A percentile compares a stretch with the other conserved stretches of the same genome.
Conservation (phyloP, 2,113 vertebrate genomes). For the Mionectes macconnelli region DNA sequence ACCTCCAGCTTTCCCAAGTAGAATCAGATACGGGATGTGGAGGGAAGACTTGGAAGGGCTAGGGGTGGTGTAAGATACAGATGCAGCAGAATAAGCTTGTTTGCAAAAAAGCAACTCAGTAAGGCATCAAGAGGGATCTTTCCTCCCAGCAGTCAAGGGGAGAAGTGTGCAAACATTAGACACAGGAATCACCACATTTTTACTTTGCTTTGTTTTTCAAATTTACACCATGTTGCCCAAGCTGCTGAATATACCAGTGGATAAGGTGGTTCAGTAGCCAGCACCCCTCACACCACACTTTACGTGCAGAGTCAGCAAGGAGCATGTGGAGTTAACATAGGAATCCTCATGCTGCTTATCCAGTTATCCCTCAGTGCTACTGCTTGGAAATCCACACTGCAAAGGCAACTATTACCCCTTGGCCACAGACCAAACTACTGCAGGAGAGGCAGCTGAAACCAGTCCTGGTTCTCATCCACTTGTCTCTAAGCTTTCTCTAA, state of each 20-base stretch:
- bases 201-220: neutral
- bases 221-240: neutral
- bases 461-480: neutral
- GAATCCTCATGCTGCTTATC: neutral
- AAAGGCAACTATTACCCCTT: neutral
- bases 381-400: neutral
- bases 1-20: neutral
- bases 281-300: neutral
- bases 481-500: neutral
- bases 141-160: neutral
- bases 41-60: neutral
- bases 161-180: neutral
- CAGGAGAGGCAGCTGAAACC: neutral
- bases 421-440: neutral
- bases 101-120: neutral
- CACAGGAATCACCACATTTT: neutral
- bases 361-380: neutral
- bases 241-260: neutral
- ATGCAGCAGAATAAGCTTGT: neutral
- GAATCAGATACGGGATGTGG: neutral
- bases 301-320: neutral
- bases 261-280: neutral
- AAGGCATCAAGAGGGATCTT: neutral
- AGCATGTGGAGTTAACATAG: accelerated
- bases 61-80: neutral